Evolutionary conservation across 1,140 invertebrate genomes (phyloP).

Genomic region (Zaprionus inermis): DNA sequence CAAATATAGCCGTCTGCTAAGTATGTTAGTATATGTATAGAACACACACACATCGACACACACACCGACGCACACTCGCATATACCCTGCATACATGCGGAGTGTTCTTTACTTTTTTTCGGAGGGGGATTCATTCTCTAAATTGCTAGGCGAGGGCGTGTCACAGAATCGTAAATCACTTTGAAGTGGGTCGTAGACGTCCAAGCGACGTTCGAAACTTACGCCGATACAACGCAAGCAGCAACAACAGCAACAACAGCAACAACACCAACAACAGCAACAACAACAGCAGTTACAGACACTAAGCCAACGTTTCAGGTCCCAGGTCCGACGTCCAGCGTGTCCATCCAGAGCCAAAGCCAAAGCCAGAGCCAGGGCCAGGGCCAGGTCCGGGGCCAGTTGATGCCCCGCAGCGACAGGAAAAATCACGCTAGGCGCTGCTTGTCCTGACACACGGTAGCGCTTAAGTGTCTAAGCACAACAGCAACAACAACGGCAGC

Average conservation of each 20-base stretch:
- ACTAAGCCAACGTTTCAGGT: constrained; percentile 21
- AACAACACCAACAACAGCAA: constrained; percentile 53
- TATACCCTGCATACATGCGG: neutral
- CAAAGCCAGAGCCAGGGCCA: neutral
- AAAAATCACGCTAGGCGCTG: constrained; percentile 74
- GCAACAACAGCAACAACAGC: constrained; percentile 51
- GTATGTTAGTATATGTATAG: constrained; percentile 28
- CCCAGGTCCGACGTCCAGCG: constrained; percentile 25
- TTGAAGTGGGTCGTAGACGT: constrained; percentile 84
- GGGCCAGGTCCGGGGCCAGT: constrained; percentile 23
- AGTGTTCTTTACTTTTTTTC: constrained; percentile 19
- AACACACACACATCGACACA: neutral
- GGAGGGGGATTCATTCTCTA: constrained; percentile 62
- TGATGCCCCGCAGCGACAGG: constrained; percentile 69
- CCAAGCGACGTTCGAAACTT: constrained; percentile 71
- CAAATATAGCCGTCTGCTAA: constrained; percentile 23
- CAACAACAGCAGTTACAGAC: constrained; percentile 35
- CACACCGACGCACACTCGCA: constrained; percentile 6
- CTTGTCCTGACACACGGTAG: constrained; percentile 76
- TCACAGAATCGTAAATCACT: constrained; percentile 83
- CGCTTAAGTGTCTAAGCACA: constrained; percentile 62
- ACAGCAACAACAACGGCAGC: constrained; percentile 26
- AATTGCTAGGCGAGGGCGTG: constrained; percentile 83
- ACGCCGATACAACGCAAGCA: constrained; percentile 45
- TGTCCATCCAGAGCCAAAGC: constrained; percentile 23